Conservation (phyloP, 2,113 vertebrate genomes). For the Salminus brasiliensis region DNA sequence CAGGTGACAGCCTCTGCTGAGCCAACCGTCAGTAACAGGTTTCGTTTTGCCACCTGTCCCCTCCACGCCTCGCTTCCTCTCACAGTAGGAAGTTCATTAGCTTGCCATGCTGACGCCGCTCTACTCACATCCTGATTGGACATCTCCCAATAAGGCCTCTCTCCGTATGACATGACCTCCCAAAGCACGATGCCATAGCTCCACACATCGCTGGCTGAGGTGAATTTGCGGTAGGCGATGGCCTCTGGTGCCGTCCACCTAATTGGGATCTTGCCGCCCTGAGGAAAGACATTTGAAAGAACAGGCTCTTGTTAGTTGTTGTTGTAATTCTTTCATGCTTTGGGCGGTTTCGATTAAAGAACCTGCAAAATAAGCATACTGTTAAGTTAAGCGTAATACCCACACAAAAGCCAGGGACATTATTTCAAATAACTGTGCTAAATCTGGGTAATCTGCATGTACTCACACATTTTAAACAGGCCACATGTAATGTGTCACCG, state of each 20-base stretch:
- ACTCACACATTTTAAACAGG: conserved; percentile 26
- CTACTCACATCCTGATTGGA: conserved; percentile 98
- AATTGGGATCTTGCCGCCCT: conserved; percentile 98
- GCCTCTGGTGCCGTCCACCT: conserved; percentile 97
- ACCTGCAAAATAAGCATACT: neutral
- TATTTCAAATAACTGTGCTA: neutral
- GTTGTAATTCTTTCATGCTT: neutral
- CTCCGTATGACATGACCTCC: conserved; percentile 98
- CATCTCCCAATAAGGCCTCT: conserved; percentile 99
- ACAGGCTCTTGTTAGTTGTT: conserved; percentile 23
- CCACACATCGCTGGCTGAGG: conserved; percentile 95
- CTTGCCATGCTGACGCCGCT: conserved; percentile 50
- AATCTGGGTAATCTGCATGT: conserved; percentile 13
- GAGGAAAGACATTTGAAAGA: conserved; percentile 34
- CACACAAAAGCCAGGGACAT: neutral
- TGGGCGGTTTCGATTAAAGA: neutral
- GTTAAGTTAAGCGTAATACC: too few species aligned
- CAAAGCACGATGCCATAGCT: conserved; percentile 97
- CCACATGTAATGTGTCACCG: conserved; percentile 26
- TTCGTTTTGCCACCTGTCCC: conserved; percentile 61
- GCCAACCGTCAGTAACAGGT: conserved; percentile 55
- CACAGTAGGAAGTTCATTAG: conserved; percentile 61
- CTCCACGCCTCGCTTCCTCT: conserved; percentile 63
- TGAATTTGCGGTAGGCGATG: conserved; percentile 97
- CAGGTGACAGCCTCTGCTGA: conserved; percentile 22